A percentile compares a stretch with the other conserved stretches of the same genome.
Conservation (phyloP, 2,113 vertebrate genomes). For the Oceanites oceanicus region DNA sequence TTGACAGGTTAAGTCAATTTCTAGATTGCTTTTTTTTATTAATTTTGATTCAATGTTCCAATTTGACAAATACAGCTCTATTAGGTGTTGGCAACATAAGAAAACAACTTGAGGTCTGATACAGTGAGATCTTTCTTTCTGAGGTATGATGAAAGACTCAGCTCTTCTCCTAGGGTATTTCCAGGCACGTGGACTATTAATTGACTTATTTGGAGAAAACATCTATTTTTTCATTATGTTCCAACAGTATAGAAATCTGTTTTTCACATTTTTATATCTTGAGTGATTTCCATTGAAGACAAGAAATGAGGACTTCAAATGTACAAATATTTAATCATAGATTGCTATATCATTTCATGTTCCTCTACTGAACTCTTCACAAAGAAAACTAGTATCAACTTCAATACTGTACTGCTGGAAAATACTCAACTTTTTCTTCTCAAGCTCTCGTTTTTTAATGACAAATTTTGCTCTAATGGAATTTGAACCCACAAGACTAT, state of each 20-base stretch:
- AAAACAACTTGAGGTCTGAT: not conserved
- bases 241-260: not conserved
- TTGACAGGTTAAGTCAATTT: not conserved
- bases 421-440: not conserved
- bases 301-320: not conserved
- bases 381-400: not conserved
- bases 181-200: not conserved
- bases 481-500: not conserved
- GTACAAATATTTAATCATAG: not conserved
- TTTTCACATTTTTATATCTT: not conserved
- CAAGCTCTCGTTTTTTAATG: not conserved
- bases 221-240: not conserved
- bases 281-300: not conserved
- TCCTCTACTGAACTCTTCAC: not conserved
- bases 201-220: not conserved
- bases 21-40: not conserved
- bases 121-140: not conserved
- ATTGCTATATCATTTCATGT: not conserved
- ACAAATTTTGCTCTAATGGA: not conserved
- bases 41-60: not conserved
- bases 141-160: not conserved
- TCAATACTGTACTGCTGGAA: not conserved
- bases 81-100: not conserved
- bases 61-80: not conserved
- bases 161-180: not conserved